Percentiles rank a stretch among this genome's conserved stretches.
Evolutionary conservation across 1,140 invertebrate genomes (phyloP).

Genomic region (Leptinotarsa defecta): DNA sequence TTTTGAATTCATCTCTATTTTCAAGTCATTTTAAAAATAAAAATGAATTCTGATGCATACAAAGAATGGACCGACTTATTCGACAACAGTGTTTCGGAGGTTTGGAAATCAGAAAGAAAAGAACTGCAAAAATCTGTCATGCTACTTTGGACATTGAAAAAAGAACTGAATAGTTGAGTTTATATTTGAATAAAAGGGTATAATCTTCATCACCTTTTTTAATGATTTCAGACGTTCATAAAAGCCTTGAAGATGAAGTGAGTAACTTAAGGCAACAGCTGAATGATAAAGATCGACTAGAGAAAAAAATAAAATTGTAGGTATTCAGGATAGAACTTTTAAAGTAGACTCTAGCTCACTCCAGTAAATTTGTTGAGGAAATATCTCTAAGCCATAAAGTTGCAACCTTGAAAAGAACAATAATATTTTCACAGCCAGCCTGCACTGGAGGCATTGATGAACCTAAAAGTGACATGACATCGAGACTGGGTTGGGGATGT

Average conservation of each 20-base stretch:
- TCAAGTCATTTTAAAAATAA: not conserved
- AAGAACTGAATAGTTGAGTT: constrained; percentile 32
- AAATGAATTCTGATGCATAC: constrained; percentile 16
- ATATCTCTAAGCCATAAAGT: no score
- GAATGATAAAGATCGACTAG: constrained; percentile 22
- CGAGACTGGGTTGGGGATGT: no score
- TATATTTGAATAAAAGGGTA: not conserved
- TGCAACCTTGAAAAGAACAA: no score
- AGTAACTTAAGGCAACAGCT: constrained; percentile 18
- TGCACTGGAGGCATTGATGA: no score
- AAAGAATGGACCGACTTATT: constrained; percentile 30
- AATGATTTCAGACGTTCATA: constrained; percentile 28
- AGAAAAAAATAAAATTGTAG: constrained; percentile 17
- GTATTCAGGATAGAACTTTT: no score
- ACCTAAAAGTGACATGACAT: no score
- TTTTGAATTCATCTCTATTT: no score
- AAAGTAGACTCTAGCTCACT: no score
- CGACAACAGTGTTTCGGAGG: constrained; percentile 20
- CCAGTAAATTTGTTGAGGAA: no score
- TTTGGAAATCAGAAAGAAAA: constrained; percentile 28
- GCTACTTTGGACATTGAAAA: constrained; percentile 32
- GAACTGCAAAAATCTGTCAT: constrained; percentile 31
- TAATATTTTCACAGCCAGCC: no score
- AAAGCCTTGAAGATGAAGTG: constrained; percentile 12
- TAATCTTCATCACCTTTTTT: not conserved